Evolutionary conservation across 2,113 vertebrate species (phyloP).

Genomic region (Butastur rufipennis): DNA sequence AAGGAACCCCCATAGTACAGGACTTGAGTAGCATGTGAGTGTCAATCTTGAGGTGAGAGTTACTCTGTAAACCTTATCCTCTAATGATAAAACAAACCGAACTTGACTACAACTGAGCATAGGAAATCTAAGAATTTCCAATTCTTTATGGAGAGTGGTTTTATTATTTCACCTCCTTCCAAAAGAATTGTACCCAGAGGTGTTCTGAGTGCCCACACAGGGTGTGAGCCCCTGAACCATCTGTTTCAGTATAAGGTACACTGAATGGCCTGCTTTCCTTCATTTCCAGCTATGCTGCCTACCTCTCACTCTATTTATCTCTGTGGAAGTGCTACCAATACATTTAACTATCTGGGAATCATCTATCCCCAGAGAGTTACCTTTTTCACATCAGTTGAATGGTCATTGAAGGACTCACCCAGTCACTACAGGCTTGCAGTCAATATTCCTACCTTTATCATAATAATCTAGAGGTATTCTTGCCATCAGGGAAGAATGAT

Average conservation of each 20-base stretch:
- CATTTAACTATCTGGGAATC: not conserved
- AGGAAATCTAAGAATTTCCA: not conserved
- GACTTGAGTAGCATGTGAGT: not conserved
- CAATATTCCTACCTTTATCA: not conserved
- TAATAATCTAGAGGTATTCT: not conserved
- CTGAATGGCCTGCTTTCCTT: not conserved
- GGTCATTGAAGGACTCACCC: not conserved
- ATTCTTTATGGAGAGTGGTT: not conserved
- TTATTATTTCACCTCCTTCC: not conserved
- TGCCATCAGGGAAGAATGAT: not conserved
- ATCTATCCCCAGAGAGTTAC: not conserved
- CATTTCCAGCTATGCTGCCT: not conserved
- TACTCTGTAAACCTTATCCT: not conserved
- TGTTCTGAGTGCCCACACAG: not conserved
- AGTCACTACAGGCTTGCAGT: not conserved
- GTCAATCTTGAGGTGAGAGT: not conserved
- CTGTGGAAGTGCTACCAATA: not conserved
- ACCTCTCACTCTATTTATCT: not conserved
- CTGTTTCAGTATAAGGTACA: not conserved
- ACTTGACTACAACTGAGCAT: not conserved
- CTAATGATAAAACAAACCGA: not conserved
- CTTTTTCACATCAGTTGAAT: not conserved
- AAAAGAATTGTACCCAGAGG: not conserved
- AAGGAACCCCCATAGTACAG: accelerated
- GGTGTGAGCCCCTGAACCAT: not conserved